Evolutionary conservation across 2,113 vertebrate species (phyloP).

Genomic region (Climacteris rufus): DNA sequence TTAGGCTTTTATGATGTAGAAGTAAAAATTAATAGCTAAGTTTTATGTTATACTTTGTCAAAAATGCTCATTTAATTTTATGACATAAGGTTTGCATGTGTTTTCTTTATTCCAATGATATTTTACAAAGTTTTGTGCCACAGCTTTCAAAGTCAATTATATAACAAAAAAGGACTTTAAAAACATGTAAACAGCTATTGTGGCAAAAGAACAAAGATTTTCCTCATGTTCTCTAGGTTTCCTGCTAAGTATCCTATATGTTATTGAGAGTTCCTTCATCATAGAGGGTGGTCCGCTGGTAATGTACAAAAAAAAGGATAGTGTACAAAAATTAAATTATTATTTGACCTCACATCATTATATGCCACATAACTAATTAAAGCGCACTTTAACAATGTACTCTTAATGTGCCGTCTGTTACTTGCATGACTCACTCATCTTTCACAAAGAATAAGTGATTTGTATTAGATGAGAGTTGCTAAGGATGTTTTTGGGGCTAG

Average conservation of each 20-base stretch:
- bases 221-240: conserved; percentile 63
- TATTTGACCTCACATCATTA: conserved; percentile 83
- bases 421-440: conserved; percentile 76
- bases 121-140: conserved; percentile 65
- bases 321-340: conserved; percentile 89
- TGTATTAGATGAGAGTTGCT: conserved; percentile 74
- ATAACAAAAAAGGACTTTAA: conserved; percentile 33
- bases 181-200: conserved; percentile 61
- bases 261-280: conserved; percentile 74
- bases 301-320: conserved; percentile 74
- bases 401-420: conserved; percentile 72
- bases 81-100: conserved; percentile 48
- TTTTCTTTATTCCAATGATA: conserved; percentile 52
- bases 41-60: conserved; percentile 47
- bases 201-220: conserved; percentile 67
- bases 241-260: conserved; percentile 61
- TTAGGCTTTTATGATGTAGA: conserved; percentile 48
- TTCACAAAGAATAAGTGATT: conserved; percentile 83
- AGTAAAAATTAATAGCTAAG: conserved; percentile 62
- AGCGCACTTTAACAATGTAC: conserved; percentile 76
- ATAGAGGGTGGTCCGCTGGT: conserved; percentile 80
- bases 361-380: conserved; percentile 85
- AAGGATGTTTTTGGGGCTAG: conserved; percentile 77
- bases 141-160: conserved; percentile 57
- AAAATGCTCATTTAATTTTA: conserved; percentile 67